phyloP scores from a whole-genome alignment of 2,888 invertebrate species.

The Troides aeacus region DNA sequence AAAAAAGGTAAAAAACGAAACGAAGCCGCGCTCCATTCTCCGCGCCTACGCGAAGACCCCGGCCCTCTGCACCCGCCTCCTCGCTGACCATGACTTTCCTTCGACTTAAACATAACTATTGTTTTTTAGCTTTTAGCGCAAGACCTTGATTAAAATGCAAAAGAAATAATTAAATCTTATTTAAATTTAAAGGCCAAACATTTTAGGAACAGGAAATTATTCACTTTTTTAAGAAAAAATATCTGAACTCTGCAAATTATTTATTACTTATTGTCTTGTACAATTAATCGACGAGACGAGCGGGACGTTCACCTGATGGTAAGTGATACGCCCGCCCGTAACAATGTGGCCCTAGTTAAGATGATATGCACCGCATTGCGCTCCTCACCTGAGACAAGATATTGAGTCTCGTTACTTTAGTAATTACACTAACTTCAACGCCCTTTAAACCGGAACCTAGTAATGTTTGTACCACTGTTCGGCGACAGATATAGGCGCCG shows the following conservation, averaged over 20 bases:
- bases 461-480: no score
- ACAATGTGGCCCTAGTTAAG: no score
- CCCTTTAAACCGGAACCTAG: no score
- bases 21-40: conserved; percentile 45
- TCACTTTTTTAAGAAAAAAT: background rate
- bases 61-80: conserved; percentile 40
- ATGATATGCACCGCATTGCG: no score
- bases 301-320: no score
- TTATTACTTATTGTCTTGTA: background rate
- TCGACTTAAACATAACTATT: conserved; percentile 14
- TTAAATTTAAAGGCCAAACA: conserved; percentile 17
- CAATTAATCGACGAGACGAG: no score
- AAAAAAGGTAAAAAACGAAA: conserved; percentile 66
- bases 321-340: no score
- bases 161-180: conserved; percentile 7
- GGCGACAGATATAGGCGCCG: no score
- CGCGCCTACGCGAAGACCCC: conserved; percentile 64
- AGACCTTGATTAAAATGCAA: conserved; percentile 26
- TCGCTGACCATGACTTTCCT: conserved; percentile 23
- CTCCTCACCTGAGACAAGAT: no score
- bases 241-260: background rate
- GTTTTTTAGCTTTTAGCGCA: conserved; percentile 28
- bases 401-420: no score
- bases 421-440: no score
- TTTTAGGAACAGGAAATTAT: conserved; percentile 16